Evolutionary conservation across 2,113 vertebrate species (phyloP).

Genomic region (Camelus dromedarius): DNA sequence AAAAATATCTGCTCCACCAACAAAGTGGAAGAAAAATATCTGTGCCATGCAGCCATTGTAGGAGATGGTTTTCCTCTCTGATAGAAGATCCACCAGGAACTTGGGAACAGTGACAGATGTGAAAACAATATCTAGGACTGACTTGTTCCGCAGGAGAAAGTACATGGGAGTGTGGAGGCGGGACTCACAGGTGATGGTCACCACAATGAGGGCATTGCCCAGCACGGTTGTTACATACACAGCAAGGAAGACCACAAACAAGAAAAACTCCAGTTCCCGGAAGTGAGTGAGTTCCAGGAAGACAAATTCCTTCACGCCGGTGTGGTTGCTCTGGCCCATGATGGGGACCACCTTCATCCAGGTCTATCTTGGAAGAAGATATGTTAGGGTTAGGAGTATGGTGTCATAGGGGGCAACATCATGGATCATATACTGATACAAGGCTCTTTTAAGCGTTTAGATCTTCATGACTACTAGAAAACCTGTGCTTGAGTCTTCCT

Average conservation of each 20-base stretch:
- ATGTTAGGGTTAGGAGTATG: background rate
- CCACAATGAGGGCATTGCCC: constrained; percentile 72
- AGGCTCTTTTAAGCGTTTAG: background rate
- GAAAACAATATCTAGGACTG: constrained; percentile 74
- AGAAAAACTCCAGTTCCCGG: constrained; percentile 61
- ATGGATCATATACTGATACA: background rate
- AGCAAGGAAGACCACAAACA: constrained; percentile 66
- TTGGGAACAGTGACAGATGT: constrained; percentile 73
- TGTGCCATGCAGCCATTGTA: constrained; percentile 75
- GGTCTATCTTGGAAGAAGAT: background rate
- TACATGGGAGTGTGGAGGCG: constrained; percentile 80
- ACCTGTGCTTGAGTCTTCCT: background rate
- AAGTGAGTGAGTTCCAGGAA: constrained; percentile 70
- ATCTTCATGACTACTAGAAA: background rate
- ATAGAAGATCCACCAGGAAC: constrained; percentile 72
- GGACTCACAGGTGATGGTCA: constrained; percentile 64
- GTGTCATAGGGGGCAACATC: background rate
- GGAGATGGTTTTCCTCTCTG: constrained; percentile 75
- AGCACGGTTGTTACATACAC: constrained; percentile 64
- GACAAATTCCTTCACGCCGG: constrained; percentile 72
- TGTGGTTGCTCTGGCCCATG: constrained; percentile 66
- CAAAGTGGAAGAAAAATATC: constrained; percentile 80
- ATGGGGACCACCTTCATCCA: background rate
- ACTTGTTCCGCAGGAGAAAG: constrained; percentile 80
- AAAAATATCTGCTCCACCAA: constrained; percentile 72